Percentiles rank a stretch among this genome's conserved stretches.
These are phyloP conservation scores for Philaethria dido DNA, from an alignment of 2,888 invertebrate genomes.

Conservation along the genomic window DNA sequence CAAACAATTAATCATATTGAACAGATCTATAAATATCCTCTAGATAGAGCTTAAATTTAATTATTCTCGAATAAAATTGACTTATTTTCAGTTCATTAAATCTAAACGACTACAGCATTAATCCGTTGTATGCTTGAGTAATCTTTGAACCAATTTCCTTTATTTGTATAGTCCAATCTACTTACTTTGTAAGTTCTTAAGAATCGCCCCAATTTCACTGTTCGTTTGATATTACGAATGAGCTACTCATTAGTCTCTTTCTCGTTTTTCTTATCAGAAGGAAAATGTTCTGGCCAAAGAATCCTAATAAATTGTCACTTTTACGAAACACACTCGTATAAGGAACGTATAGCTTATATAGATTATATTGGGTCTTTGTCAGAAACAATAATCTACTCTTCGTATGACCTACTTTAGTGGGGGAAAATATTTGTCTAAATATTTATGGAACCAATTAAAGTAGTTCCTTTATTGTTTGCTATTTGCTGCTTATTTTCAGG, in stretches of 20 bases:
- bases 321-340: slow-evolving; percentile 5
- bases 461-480: slow-evolving; percentile 6
- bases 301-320: slow-evolving; percentile 33
- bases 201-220: slow-evolving; percentile 41
- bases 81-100: background rate
- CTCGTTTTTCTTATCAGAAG: slow-evolving; percentile 36
- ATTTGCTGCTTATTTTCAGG: background rate
- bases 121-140: background rate
- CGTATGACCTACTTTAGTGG: slow-evolving; percentile 1
- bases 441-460: slow-evolving; percentile 7
- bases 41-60: background rate
- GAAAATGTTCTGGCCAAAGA: slow-evolving; percentile 30
- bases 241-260: slow-evolving; percentile 37
- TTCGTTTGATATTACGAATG: slow-evolving; percentile 40
- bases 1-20: too few species aligned
- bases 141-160: slow-evolving; percentile 24
- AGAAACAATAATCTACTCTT: slow-evolving; percentile 13
- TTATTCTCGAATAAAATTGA: background rate
- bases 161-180: slow-evolving; percentile 35
- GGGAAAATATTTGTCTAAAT: background rate
- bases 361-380: slow-evolving; percentile 26
- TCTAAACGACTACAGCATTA: background rate
- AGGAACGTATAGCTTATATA: slow-evolving; percentile 1
- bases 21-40: background rate
- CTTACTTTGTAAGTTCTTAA: slow-evolving; percentile 35